A percentile compares a stretch with the other conserved stretches of the same genome.
Evolutionary conservation across 2,113 vertebrate species (phyloP).

Genomic region (Ornithorhynchus anatinus): DNA sequence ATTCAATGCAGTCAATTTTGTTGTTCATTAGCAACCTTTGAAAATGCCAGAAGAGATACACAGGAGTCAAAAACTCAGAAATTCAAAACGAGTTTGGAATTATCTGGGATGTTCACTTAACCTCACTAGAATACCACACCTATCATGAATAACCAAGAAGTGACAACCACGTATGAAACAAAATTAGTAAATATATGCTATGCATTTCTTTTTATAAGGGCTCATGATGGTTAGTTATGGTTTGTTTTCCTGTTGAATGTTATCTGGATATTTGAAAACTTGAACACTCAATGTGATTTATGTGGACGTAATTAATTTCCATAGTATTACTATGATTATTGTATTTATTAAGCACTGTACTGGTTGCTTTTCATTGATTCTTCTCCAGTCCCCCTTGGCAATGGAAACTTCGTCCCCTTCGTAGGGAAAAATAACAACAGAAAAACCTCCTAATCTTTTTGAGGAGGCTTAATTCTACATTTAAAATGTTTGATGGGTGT

Average conservation of each 20-base stretch:
- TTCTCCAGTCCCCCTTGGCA: no score
- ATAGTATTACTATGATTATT: no score
- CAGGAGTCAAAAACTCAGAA: neutral
- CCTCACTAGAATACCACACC: neutral
- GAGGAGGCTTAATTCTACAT: no score
- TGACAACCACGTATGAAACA: neutral
- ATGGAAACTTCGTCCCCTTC: no score
- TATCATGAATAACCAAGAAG: neutral
- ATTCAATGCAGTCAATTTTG: neutral
- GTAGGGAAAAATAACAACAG: no score
- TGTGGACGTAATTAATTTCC: no score
- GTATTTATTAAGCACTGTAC: no score
- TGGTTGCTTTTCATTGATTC: no score
- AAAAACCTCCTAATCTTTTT: no score
- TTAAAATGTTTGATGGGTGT: no score
- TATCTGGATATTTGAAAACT: no score
- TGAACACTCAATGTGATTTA: no score
- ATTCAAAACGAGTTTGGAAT: neutral
- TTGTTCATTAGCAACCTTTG: neutral
- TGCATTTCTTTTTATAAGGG: slow-evolving; percentile 14
- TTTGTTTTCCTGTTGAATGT: neutral
- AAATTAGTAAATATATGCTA: neutral
- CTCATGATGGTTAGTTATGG: neutral
- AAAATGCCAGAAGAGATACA: neutral
- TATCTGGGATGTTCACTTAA: neutral